Evolutionary conservation across 2,113 vertebrate species (phyloP), one percentile per base, ranked within the genome.

Genomic region (Gasterosteus aculeatus): DNA sequence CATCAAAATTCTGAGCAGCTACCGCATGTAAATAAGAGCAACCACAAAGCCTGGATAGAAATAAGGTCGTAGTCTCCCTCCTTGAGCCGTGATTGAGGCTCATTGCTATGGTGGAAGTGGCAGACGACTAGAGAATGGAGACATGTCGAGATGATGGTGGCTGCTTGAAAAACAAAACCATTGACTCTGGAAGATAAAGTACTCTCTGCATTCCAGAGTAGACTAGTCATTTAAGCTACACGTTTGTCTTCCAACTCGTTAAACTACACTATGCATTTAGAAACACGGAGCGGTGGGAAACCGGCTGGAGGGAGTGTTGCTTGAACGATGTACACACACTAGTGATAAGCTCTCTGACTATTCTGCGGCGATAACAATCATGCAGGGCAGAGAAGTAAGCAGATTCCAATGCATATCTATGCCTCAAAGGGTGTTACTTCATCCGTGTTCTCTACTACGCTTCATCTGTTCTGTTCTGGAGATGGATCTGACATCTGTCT

Each of bases 221-320:
- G 15, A 51, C 16, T 91, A 79, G 76, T 47, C 60, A 80, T 92
- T 90, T 79, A 80, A 84, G 73, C 51, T 62, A n/a, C 19, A 44
- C 33, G 75, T 49, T 80, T 16, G 70, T 63, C 74, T 64, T 88
- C 80, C 85, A 89, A 61, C 73, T 77, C 60, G 35, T 91, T 84
- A 87, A 91, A 88, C 6, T 42, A 77, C 84, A 64, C 44, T 59
- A 61, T 62, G 72, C 69, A 80, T 79, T 84, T 61, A 71, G 56
- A 72, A 62, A 14, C 79, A 73, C 2, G 5, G n/a, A 66, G 68
- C 58, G 29, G 53, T 62, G 77, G 65, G 78, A 62, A 87, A 77
- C 76, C 19, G 0, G 53, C 64, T 69, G 72, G 33, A 11, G 58
- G 64, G 33, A 33, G 29, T 42, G 6, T 42, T 31, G 44, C 56